Conservation (phyloP, 2,888 invertebrate genomes). For the Aphodius granarius region DNA sequence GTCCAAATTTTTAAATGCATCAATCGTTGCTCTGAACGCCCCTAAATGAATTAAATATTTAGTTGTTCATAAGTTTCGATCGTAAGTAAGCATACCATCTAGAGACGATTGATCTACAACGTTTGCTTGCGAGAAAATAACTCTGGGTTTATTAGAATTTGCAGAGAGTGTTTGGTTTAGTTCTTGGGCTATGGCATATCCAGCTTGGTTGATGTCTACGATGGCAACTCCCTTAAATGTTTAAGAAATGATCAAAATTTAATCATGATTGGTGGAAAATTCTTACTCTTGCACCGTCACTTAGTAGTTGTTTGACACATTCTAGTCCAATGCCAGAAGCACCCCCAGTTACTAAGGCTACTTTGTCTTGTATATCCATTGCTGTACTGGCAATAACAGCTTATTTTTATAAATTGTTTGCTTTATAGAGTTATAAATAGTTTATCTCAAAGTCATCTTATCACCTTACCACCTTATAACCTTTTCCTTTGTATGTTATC, state of each 20-base stretch:
- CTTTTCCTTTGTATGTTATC: too few relatives aligned
- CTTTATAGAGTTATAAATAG: too few relatives aligned
- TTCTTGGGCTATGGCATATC: background rate
- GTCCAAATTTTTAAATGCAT: too few relatives aligned
- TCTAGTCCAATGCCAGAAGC: background rate
- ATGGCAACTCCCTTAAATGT: conserved; percentile 1
- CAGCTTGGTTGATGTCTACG: background rate
- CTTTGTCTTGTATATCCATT: background rate
- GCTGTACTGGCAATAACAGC: background rate
- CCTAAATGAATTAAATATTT: too few relatives aligned
- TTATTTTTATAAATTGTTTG: too few relatives aligned
- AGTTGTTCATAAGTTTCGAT: too few relatives aligned
- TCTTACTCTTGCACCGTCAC: background rate
- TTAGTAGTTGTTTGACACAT: background rate
- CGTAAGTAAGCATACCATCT: background rate
- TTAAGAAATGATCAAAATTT: background rate
- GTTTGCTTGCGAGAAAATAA: background rate
- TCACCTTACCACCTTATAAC: too few relatives aligned
- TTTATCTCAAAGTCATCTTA: too few relatives aligned
- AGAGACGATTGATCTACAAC: background rate
- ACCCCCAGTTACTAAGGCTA: conserved; percentile 6
- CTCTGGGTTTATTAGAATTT: background rate
- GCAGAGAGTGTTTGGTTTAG: background rate
- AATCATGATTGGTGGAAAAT: background rate
- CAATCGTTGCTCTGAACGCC: too few relatives aligned